Base-by-base conservation (phyloP, 1,140 invertebrate genomes). In the Scaptomyza pallida region DNA sequence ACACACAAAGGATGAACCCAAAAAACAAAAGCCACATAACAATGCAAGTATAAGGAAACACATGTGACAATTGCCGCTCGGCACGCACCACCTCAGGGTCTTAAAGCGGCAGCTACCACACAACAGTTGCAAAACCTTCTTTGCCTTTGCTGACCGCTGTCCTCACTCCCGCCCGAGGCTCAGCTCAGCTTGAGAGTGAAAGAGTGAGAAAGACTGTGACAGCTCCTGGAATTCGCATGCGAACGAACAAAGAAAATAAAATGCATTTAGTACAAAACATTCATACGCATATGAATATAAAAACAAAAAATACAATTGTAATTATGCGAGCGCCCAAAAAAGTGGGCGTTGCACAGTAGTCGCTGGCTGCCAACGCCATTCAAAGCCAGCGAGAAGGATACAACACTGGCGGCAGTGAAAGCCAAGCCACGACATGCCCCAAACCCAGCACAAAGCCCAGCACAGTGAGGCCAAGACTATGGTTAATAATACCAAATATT, bases 281-380 rank as follows among this genome's bases (percentile, higher is more conserved):
- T n/a, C n/a, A 50, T 30, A 13, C 17, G 44, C 19, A 64, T 45
- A 51, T 16, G 37, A 12, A 35, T 10, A 30, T 41, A 51, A 60
- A 44, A 62, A 60, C 37, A 76, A 57, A 65, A 50, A 55, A 52
- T 52, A 55, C 52, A 70, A 56, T 51, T 57, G 80, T 86, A 83
- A 83, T 83, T 86, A 83, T 75, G 67, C 67, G 45, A 45, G 73
- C 57, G 70, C 73, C 64, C 45, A 51, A 60, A 63, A 75, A 74
- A 70, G 81, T 67, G 72, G 81, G 81, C 80, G 80, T 86, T 79
- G 81, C 77, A 86, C 81, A 86, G 80, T 85, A 85, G 81, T 85
- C 80, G 51, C 64, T 63, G 80, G 62, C 80, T 83, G 80, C 80
- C 80, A 83, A 85, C 73, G 80, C 76, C 69, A 35, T 72, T 72